phyloP scores from a whole-genome alignment of 2,113 vertebrate genomes.

The Onychostoma macrolepis region DNA sequence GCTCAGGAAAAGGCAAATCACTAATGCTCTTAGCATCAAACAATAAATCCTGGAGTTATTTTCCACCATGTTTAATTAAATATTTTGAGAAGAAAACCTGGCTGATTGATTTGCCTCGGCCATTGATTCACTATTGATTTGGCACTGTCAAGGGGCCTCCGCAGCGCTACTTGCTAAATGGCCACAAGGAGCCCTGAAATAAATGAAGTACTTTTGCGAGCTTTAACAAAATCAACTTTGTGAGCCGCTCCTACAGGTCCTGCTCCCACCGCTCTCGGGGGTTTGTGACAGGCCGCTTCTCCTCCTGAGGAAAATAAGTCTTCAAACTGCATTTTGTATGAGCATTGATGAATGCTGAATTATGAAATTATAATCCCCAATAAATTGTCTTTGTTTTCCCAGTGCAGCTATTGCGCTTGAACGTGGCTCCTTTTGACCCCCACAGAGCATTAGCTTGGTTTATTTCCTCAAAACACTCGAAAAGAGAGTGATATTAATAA shows the following conservation, averaged over 20 bases:
- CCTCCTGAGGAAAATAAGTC: conserved; percentile 33
- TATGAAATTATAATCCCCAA: conserved; percentile 43
- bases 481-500: conserved; percentile 62
- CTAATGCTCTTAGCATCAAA: conserved; percentile 88
- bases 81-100: conserved; percentile 90
- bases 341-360: conserved; percentile 39
- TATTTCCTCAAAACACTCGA: conserved; percentile 41
- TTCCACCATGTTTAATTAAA: conserved; percentile 92
- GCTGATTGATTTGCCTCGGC: conserved; percentile 85
- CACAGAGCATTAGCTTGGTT: conserved; percentile 8
- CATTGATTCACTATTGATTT: conserved; percentile 87
- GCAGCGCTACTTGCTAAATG: conserved; percentile 80
- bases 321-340: conserved; percentile 19
- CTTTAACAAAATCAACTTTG: conserved; percentile 55
- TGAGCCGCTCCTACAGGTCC: conserved; percentile 5
- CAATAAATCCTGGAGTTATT: conserved; percentile 89
- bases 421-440: conserved; percentile 47
- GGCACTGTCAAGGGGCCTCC: conserved; percentile 74
- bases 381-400: conserved; percentile 40
- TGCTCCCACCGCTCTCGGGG: conserved; percentile 1
- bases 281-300: background rate
- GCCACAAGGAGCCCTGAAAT: conserved; percentile 72
- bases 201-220: conserved; percentile 65
- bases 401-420: conserved; percentile 27
- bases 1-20: conserved; percentile 88